Base-by-base conservation (phyloP, 2,888 invertebrate species). In the Orgyia antiqua region DNA sequence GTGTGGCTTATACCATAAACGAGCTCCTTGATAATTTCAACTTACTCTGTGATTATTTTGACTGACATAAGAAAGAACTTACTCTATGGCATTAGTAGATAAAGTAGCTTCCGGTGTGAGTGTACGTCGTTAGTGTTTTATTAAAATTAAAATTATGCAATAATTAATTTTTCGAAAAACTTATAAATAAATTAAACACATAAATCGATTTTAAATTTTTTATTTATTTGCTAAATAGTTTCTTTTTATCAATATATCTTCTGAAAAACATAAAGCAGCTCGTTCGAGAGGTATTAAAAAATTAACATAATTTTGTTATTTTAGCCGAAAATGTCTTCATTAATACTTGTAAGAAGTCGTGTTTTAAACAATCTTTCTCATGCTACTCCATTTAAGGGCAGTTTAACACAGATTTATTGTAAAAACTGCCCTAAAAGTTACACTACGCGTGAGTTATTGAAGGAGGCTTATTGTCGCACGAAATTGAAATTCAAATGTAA, bases 401-500 rank as follows among this genome's bases (percentile, higher is more conserved):
- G 55, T 51, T 39, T 74, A 43, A 42, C 58, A 32, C 58, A 64
- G 29, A 53, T 62, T 42, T 37, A 50, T 13, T 52, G 50, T 13
- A 66, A 51, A 32, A 33, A 34, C 29, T 19, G 13, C 26, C 29
- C 36, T 8, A 33, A 42, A 33, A 53, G 51, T 31, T 73, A 66
- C 57, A 82, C 86, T 8, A 78, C 82, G 10, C 72, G 76, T 21
- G 82, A 87, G 43, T 58, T 86, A 33, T 58, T 88, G 33, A 83
- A 88, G 51, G 88, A 89, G 60, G 90, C 92, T 2, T 92, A 93
- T 67, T 82, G 88, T 52, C 82, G 87, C 56, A 89, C 91, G 10
- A 91, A 90, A 76, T 75, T 89, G 36, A 92, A 92, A 79, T 93
- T 92, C 74, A 87, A 89, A 82, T 93, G 93, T 93, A 87, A 90